Evolutionary conservation across 1,140 invertebrate species (phyloP), one percentile per base, ranked within the genome.

Genomic region (Saccostrea glomerata): DNA sequence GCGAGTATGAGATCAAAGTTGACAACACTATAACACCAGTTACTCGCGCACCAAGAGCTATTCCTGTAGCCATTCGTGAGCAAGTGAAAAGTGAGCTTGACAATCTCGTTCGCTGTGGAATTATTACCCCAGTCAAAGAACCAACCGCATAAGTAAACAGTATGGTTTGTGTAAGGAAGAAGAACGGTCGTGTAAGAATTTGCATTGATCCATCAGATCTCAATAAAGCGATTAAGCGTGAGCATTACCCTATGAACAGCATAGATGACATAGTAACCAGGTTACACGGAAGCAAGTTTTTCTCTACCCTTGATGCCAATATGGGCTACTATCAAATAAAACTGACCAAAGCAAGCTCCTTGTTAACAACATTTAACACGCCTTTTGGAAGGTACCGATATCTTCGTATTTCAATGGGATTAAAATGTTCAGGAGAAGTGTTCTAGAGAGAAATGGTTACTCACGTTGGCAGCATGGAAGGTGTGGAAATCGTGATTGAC

Each of bases 161-260:
- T 54, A 89, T 96, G 58, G 95, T 87, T 1, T 85, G 82, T 30
- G 84, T 85, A 25, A 94, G 95, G 20, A 91, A 93, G 84, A 96
- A 96, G 55, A 94, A 95, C 91, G 93, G 93, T 54, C 88, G 92
- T 66, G n/a, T 92, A 20, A 36, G 95, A 84, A 92, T 96, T 55
- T 96, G 95, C 91, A 88, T 96, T 36, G 95, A 96, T 92, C 96
- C 96, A 7, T 92, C 89, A 58, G 93, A 95, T 84, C 92, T 96
- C 84, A 96, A 96, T 92, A 93, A 92, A 87, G 92, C 90, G 60
- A 94, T 96, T 17, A 94, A 93, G 89, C 87, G 95, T 25, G 86
- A 89, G 85, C 89, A 89, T 58, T 90, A 89, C 82, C 70, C 86
- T 2, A 86, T 91, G 60, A 91, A 85, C 20, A 89, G 89, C 25